Base-by-base conservation (phyloP, 2,797 vertebrate genomes). In the Sebastes nivosus region DNA sequence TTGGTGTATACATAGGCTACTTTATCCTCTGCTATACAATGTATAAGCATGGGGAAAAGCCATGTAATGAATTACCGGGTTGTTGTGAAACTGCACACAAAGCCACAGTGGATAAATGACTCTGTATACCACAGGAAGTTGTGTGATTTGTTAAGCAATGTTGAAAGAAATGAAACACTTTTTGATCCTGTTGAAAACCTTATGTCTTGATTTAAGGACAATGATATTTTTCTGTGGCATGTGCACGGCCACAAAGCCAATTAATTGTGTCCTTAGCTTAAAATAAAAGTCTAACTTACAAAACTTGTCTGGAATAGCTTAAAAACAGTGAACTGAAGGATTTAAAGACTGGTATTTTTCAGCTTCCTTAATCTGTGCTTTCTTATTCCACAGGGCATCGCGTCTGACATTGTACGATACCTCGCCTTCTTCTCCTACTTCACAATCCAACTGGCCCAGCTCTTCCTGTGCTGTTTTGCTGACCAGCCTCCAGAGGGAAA, bases 401-500 rank as follows among this genome's bases (percentile, higher is more conserved):
- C 89, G 63, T 93, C 95, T 0, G 96, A 97, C 69, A 90, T 88
- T 2, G 96, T 97, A 42, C 92, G 77, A 61, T 97, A 97, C 42
- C 59, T 97, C 74, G 93, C 95, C 42, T 95, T 97, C 82, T 98
- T 96, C 90, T 93, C 97, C 61, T 96, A 96, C 85, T 95, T 96
- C 84, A 88, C 85, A 20, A 95, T 99, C 85, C 96, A 97, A 74
- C 82, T 96, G 86, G 95, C 91, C 13, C 96, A 99, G 86, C 95
- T 98, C 8, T 93, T 97, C 79, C 91, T 99, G 54, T 97, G 97
- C 89, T 98, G 97, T 92, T 95, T 98, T 70, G 95, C 95, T 25
- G 98, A 99, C 89, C 94, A 87, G 8, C 92, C 96, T 27, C 96
- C 97, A 25, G 97, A 96, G 86, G 95, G 95, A 6, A 95, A 96